Base-by-base conservation (phyloP, 1,140 invertebrate genomes). In the Drosophila parabipectinata region DNA sequence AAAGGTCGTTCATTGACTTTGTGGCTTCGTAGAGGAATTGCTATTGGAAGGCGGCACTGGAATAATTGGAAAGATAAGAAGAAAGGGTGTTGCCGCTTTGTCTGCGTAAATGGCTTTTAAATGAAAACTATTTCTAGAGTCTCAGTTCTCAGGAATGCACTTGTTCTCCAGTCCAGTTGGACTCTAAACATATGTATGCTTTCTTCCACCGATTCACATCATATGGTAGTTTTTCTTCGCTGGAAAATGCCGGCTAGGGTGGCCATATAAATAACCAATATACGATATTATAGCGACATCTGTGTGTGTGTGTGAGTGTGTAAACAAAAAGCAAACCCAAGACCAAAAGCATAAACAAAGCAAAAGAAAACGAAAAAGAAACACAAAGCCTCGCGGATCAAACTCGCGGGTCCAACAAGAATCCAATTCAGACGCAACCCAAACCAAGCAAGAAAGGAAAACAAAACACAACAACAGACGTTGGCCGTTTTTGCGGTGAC, bases 1-100 rank as follows among this genome's bases (percentile, higher is more conserved):
- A 87, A 87, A 87, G 82, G 82, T 77, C 82, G 82, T 87, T 87
- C 82, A 87, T 87, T 87, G 82, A 87, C 82, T 76, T 73, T 30
- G 55, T 28, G 12, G 48, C 14, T 52, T 28, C 41, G 32, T 9
- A 21, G 21, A 21, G 12, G 7, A 47, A 44, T 60, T 66, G 52
- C 15, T 71, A 72, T 37, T 72, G 66, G 68, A 72, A 72, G 18
- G 14, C 30, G 67, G 9, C 47, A 56, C 48, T 68, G 48, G 39
- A 61, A 59, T 41, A 58, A 61, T 76, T 83, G 66, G 72, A 83
- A 83, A 52, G 63, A 44, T 63, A 75, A 62, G 45, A 57, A 39
- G 51, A 60, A 72, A 41, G 15, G 39, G 28, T 44, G 30, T 48
- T 55, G 34, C 47, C 45, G 18, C 45, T 50, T 62, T 51, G 58